Evolutionary conservation across 2,888 invertebrate species (phyloP).

Genomic region (Gordius sp.): DNA sequence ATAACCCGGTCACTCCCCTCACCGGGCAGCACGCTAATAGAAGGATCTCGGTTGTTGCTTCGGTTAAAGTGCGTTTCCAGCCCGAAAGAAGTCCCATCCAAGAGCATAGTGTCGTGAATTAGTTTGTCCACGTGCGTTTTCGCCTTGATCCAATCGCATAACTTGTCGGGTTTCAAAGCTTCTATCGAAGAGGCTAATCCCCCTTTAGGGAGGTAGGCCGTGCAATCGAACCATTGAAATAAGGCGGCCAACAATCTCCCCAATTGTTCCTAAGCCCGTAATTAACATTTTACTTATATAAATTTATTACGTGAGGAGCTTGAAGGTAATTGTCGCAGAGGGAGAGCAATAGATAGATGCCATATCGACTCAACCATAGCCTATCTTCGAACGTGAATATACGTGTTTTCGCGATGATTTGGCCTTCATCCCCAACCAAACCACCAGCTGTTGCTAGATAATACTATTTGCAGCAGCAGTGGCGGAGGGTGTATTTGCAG

Average conservation of each 20-base stretch:
- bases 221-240: slow-evolving; percentile 97
- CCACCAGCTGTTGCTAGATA: too few species aligned
- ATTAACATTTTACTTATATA: neutral
- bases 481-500: too few species aligned
- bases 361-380: slow-evolving; percentile 66
- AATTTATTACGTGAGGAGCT: slow-evolving; percentile 28
- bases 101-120: neutral
- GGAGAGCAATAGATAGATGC: slow-evolving; percentile 83
- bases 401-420: too few species aligned
- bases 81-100: neutral
- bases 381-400: slow-evolving; percentile 45
- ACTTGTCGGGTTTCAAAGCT: neutral
- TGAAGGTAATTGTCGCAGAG: slow-evolving; percentile 37
- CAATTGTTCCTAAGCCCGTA: slow-evolving; percentile 33
- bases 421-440: too few species aligned
- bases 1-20: too few species aligned
- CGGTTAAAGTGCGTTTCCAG: too few species aligned
- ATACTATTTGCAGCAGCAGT: too few species aligned
- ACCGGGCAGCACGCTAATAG: too few species aligned
- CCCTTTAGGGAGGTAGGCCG: slow-evolving; percentile 52
- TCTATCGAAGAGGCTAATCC: slow-evolving; percentile 12
- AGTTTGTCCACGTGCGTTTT: neutral
- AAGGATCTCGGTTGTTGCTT: too few species aligned
- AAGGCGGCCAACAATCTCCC: slow-evolving; percentile 76
- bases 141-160: neutral